Evolutionary conservation across 2,113 vertebrate genomes (phyloP).

Genomic region (Danionella cerebrum): DNA sequence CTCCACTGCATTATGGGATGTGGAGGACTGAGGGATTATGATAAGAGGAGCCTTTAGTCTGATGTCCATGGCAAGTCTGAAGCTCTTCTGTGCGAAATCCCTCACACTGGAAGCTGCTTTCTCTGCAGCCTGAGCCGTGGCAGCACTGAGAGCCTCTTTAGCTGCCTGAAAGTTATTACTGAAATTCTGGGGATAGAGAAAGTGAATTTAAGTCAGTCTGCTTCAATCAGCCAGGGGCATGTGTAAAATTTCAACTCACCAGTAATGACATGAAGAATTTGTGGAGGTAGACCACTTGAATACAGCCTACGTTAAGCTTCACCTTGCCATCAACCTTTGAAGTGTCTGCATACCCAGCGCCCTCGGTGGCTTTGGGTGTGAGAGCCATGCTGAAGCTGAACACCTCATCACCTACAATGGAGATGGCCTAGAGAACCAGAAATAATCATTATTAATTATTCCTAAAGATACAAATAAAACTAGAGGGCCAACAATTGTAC

Average conservation of each 20-base stretch:
- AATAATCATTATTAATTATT: too few species aligned
- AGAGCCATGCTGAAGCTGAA: slow-evolving; percentile 83
- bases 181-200: slow-evolving; percentile 69
- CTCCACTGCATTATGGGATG: slow-evolving; percentile 66
- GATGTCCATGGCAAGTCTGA: slow-evolving; percentile 74
- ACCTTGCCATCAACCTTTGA: slow-evolving; percentile 79
- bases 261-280: slow-evolving; percentile 87
- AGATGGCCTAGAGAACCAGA: slow-evolving; percentile 70
- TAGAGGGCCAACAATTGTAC: too few species aligned
- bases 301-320: slow-evolving; percentile 85
- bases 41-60: slow-evolving; percentile 79
- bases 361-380: slow-evolving; percentile 83
- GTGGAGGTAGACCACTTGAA: slow-evolving; percentile 90
- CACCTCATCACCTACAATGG: slow-evolving; percentile 90
- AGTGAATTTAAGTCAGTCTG: background rate
- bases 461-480: too few species aligned
- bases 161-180: slow-evolving; percentile 82
- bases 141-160: slow-evolving; percentile 77
- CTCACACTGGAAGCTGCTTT: slow-evolving; percentile 80
- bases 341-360: slow-evolving; percentile 73
- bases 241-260: slow-evolving; percentile 63
- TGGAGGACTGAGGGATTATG: slow-evolving; percentile 72
- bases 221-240: background rate
- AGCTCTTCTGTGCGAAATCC: slow-evolving; percentile 77
- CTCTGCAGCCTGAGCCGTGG: slow-evolving; percentile 85